Evolutionary conservation across 1,140 invertebrate species (phyloP).

Genomic region (Octopus bimaculoides): DNA sequence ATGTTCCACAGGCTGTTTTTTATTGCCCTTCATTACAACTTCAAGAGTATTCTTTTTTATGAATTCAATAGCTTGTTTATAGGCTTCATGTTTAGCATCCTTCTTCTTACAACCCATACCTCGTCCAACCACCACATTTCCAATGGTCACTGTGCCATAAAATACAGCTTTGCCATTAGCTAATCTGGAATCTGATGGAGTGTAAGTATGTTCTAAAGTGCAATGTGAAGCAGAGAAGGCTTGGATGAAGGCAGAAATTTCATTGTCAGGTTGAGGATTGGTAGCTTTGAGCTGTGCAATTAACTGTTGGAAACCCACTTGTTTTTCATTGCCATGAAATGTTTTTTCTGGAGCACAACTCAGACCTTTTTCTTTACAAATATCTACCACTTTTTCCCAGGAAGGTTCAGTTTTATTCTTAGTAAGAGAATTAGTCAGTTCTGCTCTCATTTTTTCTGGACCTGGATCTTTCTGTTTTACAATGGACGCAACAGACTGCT

Average conservation of each 20-base stretch:
- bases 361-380: neutral
- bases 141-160: constrained; percentile 22
- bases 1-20: constrained; percentile 24
- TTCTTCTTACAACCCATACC: constrained; percentile 27
- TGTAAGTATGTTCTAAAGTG: constrained; percentile 30
- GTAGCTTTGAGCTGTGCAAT: constrained; percentile 7
- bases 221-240: constrained; percentile 30
- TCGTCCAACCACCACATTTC: constrained; percentile 20
- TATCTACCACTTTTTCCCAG: constrained; percentile 11
- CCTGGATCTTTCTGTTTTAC: constrained; percentile 35
- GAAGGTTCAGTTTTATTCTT: neutral
- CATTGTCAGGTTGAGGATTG: constrained; percentile 22
- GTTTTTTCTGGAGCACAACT: neutral
- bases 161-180: constrained; percentile 25
- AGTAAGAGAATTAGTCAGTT: neutral
- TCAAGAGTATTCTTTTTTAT: constrained; percentile 23
- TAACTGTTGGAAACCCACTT: neutral
- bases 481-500: constrained; percentile 34
- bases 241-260: constrained; percentile 34
- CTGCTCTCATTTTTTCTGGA: constrained; percentile 33
- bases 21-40: constrained; percentile 25
- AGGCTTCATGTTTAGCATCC: constrained; percentile 31
- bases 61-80: constrained; percentile 27
- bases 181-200: constrained; percentile 24
- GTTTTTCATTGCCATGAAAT: neutral